phyloP scores from a whole-genome alignment of 2,113 vertebrate genomes.

The Mohoua ochrocephala region DNA sequence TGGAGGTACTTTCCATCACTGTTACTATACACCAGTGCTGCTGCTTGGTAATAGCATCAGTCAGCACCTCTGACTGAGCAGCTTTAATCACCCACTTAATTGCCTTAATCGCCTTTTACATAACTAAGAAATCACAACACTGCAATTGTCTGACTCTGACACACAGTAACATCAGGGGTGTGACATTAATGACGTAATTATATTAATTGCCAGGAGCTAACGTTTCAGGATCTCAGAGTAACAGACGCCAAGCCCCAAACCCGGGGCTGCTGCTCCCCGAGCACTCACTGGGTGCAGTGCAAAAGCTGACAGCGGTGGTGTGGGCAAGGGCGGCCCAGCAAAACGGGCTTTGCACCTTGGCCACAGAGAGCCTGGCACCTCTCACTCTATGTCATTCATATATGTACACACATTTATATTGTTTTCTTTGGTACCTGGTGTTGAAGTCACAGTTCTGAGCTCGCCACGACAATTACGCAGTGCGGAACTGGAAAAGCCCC shows the following conservation, averaged over 20 bases:
- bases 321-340: background rate
- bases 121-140: conserved; percentile 67
- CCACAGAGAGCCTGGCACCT: background rate
- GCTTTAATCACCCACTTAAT: conserved; percentile 70
- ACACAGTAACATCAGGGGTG: conserved; percentile 46
- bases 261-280: background rate
- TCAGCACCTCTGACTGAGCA: conserved; percentile 67
- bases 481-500: background rate
- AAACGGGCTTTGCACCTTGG: background rate
- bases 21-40: background rate
- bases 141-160: conserved; percentile 57
- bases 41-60: conserved; percentile 55
- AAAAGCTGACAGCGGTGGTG: background rate
- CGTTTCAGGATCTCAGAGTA: conserved; percentile 6
- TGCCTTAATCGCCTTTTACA: conserved; percentile 68
- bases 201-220: conserved; percentile 19
- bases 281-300: background rate
- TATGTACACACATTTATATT: background rate
- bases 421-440: background rate
- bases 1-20: background rate
- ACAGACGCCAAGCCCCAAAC: background rate
- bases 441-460: background rate
- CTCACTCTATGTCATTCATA: background rate
- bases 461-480: rapidly evolving
- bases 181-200: conserved; percentile 28